Percentiles rank a stretch among this genome's conserved stretches.
These are phyloP conservation scores for Autographa pulchrina DNA, from an alignment of 2,888 invertebrate species.

Conservation along the genomic window DNA sequence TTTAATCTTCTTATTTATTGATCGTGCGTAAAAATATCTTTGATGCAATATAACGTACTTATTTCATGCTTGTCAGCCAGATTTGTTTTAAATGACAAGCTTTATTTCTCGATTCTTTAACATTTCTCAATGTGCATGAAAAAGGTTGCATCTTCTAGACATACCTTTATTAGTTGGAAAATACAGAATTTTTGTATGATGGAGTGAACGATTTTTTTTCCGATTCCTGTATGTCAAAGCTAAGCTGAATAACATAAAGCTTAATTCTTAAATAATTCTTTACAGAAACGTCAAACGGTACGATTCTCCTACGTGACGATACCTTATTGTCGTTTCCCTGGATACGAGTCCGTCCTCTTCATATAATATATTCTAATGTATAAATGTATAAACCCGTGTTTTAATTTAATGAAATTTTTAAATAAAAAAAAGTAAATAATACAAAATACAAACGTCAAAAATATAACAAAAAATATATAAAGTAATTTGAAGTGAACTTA, in stretches of 20 bases:
- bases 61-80: background rate
- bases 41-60: background rate
- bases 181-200: background rate
- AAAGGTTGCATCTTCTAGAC: background rate
- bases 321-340: constrained; percentile 80
- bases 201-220: background rate
- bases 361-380: constrained; percentile 2
- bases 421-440: too few species aligned
- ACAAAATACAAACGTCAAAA: too few species aligned
- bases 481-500: too few species aligned
- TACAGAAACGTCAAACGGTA: constrained; percentile 52
- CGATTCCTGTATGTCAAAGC: constrained; percentile 1
- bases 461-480: too few species aligned
- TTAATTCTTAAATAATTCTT: constrained; percentile 39
- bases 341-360: constrained; percentile 41
- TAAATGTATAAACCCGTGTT: background rate
- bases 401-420: too few species aligned
- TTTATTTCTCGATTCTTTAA: background rate
- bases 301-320: constrained; percentile 44
- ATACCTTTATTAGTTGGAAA: background rate
- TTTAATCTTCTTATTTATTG: background rate
- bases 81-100: background rate
- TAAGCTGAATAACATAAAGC: constrained; percentile 36
- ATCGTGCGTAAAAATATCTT: background rate
- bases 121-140: background rate